These are phyloP conservation scores for Enteromius unitaeniatus DNA, from an alignment of 2,797 vertebrate genomes.

Conservation along the genomic window DNA sequence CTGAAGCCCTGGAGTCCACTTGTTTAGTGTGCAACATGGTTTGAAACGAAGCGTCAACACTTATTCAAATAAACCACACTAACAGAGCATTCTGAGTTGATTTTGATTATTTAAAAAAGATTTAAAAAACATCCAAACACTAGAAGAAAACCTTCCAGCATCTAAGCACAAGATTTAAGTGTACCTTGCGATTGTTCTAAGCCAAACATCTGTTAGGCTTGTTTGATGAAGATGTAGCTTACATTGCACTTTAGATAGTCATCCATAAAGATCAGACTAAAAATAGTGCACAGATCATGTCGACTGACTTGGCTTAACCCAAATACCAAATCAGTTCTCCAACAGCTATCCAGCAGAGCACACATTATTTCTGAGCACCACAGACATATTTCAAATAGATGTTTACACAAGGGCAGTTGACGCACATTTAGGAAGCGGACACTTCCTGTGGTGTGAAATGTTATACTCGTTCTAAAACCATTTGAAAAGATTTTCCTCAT, in stretches of 20 bases:
- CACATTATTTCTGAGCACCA: conserved; percentile 39
- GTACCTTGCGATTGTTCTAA: background rate
- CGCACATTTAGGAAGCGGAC: background rate
- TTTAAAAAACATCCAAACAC: background rate
- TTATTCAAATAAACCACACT: background rate
- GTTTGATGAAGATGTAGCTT: conserved; percentile 19
- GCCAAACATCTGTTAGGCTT: background rate
- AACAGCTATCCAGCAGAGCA: conserved; percentile 41
- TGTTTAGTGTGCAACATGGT: background rate
- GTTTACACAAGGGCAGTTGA: background rate
- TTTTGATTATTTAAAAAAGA: background rate
- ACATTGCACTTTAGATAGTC: conserved; percentile 18
- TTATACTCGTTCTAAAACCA: conserved; percentile 8
- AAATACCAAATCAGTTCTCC: conserved; percentile 52
- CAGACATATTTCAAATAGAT: conserved; percentile 37
- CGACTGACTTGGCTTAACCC: conserved; percentile 51
- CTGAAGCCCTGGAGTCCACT: background rate
- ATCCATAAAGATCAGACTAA: conserved; percentile 57
- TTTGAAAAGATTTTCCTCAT: background rate
- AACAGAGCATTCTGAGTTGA: background rate
- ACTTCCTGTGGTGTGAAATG: background rate
- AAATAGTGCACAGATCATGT: conserved; percentile 54
- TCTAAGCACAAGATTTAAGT: background rate
- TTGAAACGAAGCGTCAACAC: background rate
- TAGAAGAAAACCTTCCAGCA: background rate